Conservation (phyloP, 2,888 invertebrate species). For the Pseudanteris insignis region DNA sequence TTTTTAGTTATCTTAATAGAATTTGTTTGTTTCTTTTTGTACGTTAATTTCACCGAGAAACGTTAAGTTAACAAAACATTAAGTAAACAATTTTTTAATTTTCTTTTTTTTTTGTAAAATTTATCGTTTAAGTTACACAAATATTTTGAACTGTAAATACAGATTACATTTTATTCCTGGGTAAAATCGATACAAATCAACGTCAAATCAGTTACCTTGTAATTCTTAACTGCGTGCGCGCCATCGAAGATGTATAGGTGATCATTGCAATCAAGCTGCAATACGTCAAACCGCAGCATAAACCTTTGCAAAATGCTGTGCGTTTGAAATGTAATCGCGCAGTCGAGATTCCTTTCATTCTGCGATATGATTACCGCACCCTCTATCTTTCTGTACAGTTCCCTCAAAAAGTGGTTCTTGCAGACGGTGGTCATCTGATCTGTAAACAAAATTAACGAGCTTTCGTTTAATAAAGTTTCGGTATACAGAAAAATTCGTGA, state of each 20-base stretch:
- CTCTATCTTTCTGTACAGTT: conserved; percentile 89
- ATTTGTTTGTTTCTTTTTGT: too few species aligned
- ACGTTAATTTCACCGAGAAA: too few species aligned
- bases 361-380: conserved; percentile 90
- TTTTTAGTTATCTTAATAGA: too few species aligned
- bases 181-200: too few species aligned
- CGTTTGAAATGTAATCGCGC: conserved; percentile 93
- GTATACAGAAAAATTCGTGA: conserved; percentile 5
- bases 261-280: conserved; percentile 93
- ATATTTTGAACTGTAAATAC: too few species aligned
- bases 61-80: too few species aligned
- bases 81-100: background rate
- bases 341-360: conserved; percentile 90
- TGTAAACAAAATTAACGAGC: conserved; percentile 67
- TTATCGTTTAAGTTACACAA: background rate
- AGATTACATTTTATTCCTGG: background rate
- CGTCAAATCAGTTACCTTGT: too few species aligned
- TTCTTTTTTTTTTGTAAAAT: background rate
- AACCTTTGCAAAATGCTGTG: conserved; percentile 93
- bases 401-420: conserved; percentile 89
- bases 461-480: too few species aligned
- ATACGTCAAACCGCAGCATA: conserved; percentile 91
- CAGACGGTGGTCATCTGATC: conserved; percentile 90
- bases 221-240: conserved; percentile 86
- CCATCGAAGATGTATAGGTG: conserved; percentile 93